A percentile compares a stretch with the other conserved stretches of the same genome.
phyloP scores from a whole-genome alignment of 2,888 invertebrate species.

The Sicus ferrugineus region DNA sequence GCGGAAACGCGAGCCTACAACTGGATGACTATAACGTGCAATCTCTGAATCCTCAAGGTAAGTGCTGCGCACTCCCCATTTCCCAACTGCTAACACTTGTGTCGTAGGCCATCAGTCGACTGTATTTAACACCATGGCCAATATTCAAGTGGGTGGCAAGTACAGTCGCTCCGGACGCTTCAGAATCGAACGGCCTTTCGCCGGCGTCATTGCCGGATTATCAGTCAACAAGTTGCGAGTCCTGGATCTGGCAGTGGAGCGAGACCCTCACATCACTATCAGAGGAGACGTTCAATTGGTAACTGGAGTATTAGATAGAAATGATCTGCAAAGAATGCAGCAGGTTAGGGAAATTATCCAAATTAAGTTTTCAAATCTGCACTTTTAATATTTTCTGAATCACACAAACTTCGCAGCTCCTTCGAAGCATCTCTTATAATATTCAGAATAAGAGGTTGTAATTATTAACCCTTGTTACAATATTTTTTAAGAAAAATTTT shows the following conservation, averaged over 20 bases:
- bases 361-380: constrained; percentile 39
- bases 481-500: no score
- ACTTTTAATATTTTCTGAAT: constrained; percentile 29
- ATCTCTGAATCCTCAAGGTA: constrained; percentile 86
- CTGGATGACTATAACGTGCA: constrained; percentile 90
- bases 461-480: no score
- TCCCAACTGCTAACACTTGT: not conserved
- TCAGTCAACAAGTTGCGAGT: constrained; percentile 86
- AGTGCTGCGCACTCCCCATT: no score
- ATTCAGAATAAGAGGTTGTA: no score
- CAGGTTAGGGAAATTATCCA: constrained; percentile 72
- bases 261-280: constrained; percentile 78
- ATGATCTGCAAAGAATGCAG: constrained; percentile 86
- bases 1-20: constrained; percentile 89
- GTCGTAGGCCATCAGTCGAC: constrained; percentile 78
- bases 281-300: constrained; percentile 85
- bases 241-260: constrained; percentile 84
- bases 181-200: constrained; percentile 79
- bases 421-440: no score
- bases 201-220: constrained; percentile 88
- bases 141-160: constrained; percentile 87
- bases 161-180: constrained; percentile 68
- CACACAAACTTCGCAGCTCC: constrained; percentile 25
- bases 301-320: constrained; percentile 77
- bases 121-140: constrained; percentile 91